Percentiles rank a stretch among this genome's conserved stretches.
phyloP scores from a whole-genome alignment of 2,113 vertebrate genomes.

The Nyctereutes procyonoides region DNA sequence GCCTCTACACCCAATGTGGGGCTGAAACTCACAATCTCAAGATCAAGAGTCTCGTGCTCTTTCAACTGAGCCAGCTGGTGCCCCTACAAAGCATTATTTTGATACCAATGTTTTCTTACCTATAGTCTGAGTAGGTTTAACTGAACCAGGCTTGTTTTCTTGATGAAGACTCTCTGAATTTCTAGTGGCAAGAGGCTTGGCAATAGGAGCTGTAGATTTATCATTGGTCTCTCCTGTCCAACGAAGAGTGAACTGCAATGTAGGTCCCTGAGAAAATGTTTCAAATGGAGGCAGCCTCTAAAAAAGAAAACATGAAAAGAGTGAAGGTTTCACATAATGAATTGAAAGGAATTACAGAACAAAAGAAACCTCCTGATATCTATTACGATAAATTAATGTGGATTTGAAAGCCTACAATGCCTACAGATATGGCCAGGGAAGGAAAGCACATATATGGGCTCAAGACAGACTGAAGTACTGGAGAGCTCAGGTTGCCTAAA shows the following conservation, averaged over 20 bases:
- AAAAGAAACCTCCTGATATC: neutral
- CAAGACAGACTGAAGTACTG: neutral
- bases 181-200: conserved; percentile 96
- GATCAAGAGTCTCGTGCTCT: neutral
- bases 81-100: conserved; percentile 42
- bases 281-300: conserved; percentile 98
- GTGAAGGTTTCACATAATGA: neutral
- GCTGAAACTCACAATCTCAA: neutral
- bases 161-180: conserved; percentile 95
- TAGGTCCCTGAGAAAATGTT: conserved; percentile 99
- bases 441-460: neutral
- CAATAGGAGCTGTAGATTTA: conserved; percentile 95
- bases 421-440: neutral
- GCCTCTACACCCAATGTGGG: neutral
- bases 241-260: conserved; percentile 97
- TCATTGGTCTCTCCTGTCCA: conserved; percentile 96
- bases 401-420: conserved; percentile 18
- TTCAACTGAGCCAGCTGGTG: neutral
- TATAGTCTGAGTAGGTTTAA: conserved; percentile 93
- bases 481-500: neutral
- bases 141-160: conserved; percentile 95
- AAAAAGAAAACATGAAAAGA: conserved; percentile 39
- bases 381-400: neutral
- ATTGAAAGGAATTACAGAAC: neutral
- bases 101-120: conserved; percentile 86